These are phyloP conservation scores for Ursus arctos DNA, from an alignment of 2,113 vertebrate genomes.

Conservation along the genomic window DNA sequence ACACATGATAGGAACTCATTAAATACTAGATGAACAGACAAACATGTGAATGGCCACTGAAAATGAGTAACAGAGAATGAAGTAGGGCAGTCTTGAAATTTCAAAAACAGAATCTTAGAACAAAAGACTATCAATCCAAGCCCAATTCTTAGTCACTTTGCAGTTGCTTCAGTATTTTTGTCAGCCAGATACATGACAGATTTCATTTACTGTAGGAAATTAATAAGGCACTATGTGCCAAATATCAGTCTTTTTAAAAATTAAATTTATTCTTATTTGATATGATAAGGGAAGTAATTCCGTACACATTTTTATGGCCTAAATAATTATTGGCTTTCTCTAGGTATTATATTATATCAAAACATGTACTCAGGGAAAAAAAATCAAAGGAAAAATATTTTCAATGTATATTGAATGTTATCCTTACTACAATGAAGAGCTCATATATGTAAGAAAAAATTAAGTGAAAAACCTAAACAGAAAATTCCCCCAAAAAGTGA, in stretches of 20 bases:
- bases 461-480: background rate
- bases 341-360: background rate
- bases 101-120: constrained; percentile 24
- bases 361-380: background rate
- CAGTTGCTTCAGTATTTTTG: background rate
- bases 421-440: background rate
- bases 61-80: constrained; percentile 9
- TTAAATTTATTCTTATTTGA: constrained; percentile 6
- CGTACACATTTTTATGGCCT: background rate
- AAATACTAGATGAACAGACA: constrained; percentile 10
- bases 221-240: background rate
- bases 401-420: background rate
- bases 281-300: constrained; percentile 18
- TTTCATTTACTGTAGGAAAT: background rate
- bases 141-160: background rate
- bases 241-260: background rate
- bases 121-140: background rate
- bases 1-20: background rate
- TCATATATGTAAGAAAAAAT: background rate
- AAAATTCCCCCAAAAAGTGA: constrained; percentile 8
- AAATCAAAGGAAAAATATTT: background rate
- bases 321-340: constrained; percentile 33
- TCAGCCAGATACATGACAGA: background rate
- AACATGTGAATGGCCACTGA: background rate
- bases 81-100: background rate